Percentiles rank a stretch among this genome's conserved stretches.
Evolutionary conservation across 2,888 invertebrate genomes (phyloP).

Genomic region (Blastobasis adustella): DNA sequence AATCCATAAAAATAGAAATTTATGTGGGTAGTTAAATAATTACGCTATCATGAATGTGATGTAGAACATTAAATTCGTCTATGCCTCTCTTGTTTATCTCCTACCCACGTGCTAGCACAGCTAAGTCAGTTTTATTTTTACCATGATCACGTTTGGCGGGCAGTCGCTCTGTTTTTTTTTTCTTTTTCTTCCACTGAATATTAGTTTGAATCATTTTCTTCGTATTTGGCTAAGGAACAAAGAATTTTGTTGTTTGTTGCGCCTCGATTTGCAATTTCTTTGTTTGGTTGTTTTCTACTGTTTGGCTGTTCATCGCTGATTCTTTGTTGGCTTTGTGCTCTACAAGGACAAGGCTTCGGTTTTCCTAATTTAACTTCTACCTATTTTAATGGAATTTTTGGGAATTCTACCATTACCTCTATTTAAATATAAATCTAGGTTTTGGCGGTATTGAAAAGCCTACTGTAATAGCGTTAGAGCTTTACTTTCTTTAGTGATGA

Average conservation of each 20-base stretch:
- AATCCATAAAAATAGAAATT: too few relatives aligned
- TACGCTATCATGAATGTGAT: too few relatives aligned
- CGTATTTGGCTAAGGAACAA: constrained; percentile 34
- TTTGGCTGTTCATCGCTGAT: not conserved
- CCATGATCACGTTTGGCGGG: constrained; percentile 30
- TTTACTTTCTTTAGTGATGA: too few relatives aligned
- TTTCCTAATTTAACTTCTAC: too few relatives aligned
- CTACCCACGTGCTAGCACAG: constrained; percentile 18
- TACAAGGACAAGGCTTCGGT: too few relatives aligned
- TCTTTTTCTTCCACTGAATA: constrained; percentile 12
- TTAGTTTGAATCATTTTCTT: constrained; percentile 30
- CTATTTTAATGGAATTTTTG: too few relatives aligned
- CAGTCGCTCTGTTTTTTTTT: constrained; percentile 20
- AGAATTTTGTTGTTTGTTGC: constrained; percentile 4
- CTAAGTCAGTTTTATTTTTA: constrained; percentile 33
- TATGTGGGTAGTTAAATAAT: too few relatives aligned
- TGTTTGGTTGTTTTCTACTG: not conserved
- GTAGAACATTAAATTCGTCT: constrained; percentile 1
- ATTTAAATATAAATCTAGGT: too few relatives aligned
- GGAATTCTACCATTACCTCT: too few relatives aligned
- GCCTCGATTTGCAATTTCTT: not conserved
- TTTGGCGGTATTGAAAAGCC: too few relatives aligned
- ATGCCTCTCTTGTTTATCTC: constrained; percentile 13
- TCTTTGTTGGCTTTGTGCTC: too few relatives aligned
- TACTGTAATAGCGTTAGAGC: too few relatives aligned